These are phyloP conservation scores for Chaetorhynchus papuensis DNA, from an alignment of 2,113 vertebrate species.

Conservation along the genomic window DNA sequence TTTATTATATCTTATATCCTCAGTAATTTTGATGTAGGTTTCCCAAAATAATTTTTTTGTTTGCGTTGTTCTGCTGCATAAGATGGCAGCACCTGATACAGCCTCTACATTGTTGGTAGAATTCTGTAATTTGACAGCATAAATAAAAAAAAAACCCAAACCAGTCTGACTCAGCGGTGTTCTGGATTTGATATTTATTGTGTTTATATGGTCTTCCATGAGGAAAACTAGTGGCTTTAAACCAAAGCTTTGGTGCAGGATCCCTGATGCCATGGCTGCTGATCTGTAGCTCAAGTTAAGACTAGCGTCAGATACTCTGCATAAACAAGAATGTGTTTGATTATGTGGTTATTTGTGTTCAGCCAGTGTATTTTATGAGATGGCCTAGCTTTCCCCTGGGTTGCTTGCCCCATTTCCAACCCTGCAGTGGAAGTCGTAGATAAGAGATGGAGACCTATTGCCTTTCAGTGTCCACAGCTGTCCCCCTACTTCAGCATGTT, in stretches of 20 bases:
- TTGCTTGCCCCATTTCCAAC: background rate
- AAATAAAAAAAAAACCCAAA: background rate
- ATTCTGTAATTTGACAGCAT: background rate
- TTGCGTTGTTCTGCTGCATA: accelerated
- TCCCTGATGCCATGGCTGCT: background rate
- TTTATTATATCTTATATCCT: background rate
- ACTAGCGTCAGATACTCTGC: background rate
- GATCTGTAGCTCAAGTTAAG: background rate
- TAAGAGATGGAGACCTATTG: background rate
- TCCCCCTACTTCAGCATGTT: background rate
- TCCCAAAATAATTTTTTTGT: background rate
- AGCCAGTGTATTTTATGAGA: background rate
- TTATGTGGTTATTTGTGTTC: background rate
- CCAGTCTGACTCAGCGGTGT: background rate
- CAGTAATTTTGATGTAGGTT: background rate
- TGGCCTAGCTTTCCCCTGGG: background rate
- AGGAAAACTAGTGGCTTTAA: background rate
- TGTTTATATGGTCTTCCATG: background rate
- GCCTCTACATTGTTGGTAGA: background rate
- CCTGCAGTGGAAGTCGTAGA: accelerated
- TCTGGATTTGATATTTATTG: background rate
- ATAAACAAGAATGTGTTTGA: background rate
- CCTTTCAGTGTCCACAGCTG: background rate
- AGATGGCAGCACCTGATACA: background rate
- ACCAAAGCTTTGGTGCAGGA: background rate